Conservation (phyloP, 2,113 vertebrate genomes). For the Esox niger region DNA sequence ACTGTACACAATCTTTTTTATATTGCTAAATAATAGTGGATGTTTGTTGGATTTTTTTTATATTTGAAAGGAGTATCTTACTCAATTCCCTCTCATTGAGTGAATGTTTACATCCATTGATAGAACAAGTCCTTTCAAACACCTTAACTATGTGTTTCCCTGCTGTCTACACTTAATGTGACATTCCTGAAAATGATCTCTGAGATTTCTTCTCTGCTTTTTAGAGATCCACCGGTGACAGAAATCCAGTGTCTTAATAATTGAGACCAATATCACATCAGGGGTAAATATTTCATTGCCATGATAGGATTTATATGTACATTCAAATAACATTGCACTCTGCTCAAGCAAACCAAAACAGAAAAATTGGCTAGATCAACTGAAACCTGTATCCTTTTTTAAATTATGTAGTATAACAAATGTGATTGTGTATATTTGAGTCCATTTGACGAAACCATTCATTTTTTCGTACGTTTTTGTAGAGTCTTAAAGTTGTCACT, state of each 20-base stretch:
- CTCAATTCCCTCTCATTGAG: no score
- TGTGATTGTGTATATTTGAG: no score
- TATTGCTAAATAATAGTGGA: no score
- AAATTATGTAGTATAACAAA: no score
- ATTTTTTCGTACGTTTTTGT: no score
- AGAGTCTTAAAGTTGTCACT: no score
- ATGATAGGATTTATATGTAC: background rate
- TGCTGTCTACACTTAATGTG: background rate
- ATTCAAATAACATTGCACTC: slow-evolving; percentile 1
- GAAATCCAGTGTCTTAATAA: slow-evolving; percentile 20
- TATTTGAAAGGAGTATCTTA: no score
- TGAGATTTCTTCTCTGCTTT: slow-evolving; percentile 3
- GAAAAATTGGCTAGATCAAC: background rate
- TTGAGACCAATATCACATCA: slow-evolving; percentile 1
- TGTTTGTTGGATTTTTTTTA: no score
- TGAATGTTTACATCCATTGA: slow-evolving; percentile 47
- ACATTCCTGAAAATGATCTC: slow-evolving; percentile 3
- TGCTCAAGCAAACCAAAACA: slow-evolving; percentile 4
- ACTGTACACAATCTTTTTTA: no score
- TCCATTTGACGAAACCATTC: no score
- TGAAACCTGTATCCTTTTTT: background rate
- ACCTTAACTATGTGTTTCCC: slow-evolving; percentile 8
- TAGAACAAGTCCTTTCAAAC: slow-evolving; percentile 42
- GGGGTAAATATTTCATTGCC: slow-evolving; percentile 10
- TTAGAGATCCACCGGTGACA: slow-evolving; percentile 22